phyloP scores from a whole-genome alignment of 30 jellyfish, hydroid and myxozoan species.

The Cassiopea xamachana region DNA sequence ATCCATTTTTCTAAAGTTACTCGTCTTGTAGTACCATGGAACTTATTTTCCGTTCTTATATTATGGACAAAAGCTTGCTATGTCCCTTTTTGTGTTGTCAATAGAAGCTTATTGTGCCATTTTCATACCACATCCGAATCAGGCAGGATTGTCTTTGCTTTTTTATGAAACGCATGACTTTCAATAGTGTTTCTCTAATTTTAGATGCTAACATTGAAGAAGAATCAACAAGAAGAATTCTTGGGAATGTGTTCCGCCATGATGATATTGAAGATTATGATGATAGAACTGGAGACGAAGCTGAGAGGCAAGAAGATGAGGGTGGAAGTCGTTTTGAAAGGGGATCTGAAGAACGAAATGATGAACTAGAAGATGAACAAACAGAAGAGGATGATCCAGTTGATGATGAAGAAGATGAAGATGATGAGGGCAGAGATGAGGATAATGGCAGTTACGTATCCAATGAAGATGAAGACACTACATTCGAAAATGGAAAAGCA shows the following conservation, averaged over 20 bases:
- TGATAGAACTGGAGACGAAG: not conserved
- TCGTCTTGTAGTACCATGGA: too few relatives aligned
- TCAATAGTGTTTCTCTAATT: too few relatives aligned
- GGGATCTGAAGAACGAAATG: not conserved
- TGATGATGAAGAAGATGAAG: not conserved
- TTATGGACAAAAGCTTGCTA: too few relatives aligned
- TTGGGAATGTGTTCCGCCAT: not conserved
- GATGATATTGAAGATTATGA: not conserved
- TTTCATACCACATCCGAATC: too few relatives aligned
- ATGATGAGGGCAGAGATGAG: not conserved
- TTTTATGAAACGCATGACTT: too few relatives aligned
- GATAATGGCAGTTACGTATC: not conserved
- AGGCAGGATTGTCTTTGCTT: too few relatives aligned
- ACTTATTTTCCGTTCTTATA: too few relatives aligned
- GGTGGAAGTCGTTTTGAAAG: not conserved
- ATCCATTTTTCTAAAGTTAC: too few relatives aligned
- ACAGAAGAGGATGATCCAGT: not conserved
- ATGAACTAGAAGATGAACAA: not conserved
- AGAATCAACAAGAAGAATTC: not conserved
- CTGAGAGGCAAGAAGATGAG: not conserved
- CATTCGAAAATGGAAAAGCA: not conserved
- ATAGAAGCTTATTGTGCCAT: too few relatives aligned
- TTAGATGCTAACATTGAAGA: not conserved
- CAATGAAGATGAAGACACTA: constrained; percentile 1
- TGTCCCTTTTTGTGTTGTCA: too few relatives aligned